Percentiles rank a stretch among this genome's conserved stretches.
phyloP scores from a whole-genome alignment of 2,888 invertebrate species.

The Hirtodrosophila histrioides region DNA sequence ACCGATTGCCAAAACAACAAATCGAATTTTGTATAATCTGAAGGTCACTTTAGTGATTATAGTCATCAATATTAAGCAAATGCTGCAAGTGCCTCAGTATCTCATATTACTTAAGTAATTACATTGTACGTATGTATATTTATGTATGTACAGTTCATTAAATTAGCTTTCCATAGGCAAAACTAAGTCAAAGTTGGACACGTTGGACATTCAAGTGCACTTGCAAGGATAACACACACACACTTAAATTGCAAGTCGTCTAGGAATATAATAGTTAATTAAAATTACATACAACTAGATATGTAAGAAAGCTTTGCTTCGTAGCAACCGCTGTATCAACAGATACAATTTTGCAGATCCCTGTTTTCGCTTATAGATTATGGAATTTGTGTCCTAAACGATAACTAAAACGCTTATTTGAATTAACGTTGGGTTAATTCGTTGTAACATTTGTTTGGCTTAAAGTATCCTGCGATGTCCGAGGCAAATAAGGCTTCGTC shows the following conservation, averaged over 20 bases:
- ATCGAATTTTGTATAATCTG: slow-evolving; percentile 21
- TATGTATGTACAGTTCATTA: slow-evolving; percentile 2
- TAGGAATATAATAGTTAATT: slow-evolving; percentile 16
- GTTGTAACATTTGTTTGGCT: slow-evolving; percentile 61
- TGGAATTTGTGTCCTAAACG: slow-evolving; percentile 65
- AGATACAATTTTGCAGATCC: slow-evolving; percentile 15
- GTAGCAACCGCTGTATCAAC: slow-evolving; percentile 10
- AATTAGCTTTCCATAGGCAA: slow-evolving; percentile 2
- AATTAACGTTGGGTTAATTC: slow-evolving; percentile 48
- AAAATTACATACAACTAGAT: slow-evolving; percentile 31
- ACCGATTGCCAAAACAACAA: slow-evolving; percentile 5
- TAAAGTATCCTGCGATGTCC: slow-evolving; percentile 73
- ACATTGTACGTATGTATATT: slow-evolving; percentile 20
- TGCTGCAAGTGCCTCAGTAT: slow-evolving; percentile 4
- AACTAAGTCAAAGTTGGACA: not conserved
- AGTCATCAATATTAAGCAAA: slow-evolving; percentile 29
- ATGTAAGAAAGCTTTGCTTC: slow-evolving; percentile 52
- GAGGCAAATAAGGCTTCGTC: slow-evolving; percentile 74
- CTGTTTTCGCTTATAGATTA: slow-evolving; percentile 47
- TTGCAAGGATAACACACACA: slow-evolving; percentile 7
- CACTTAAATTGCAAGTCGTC: slow-evolving; percentile 1
- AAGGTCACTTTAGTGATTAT: slow-evolving; percentile 57
- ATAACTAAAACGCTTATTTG: slow-evolving; percentile 14
- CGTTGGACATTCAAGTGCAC: slow-evolving; percentile 13
- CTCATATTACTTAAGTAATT: slow-evolving; percentile 4